Conservation (phyloP, 2,113 vertebrate genomes). For the Paraplagusia blochii region DNA sequence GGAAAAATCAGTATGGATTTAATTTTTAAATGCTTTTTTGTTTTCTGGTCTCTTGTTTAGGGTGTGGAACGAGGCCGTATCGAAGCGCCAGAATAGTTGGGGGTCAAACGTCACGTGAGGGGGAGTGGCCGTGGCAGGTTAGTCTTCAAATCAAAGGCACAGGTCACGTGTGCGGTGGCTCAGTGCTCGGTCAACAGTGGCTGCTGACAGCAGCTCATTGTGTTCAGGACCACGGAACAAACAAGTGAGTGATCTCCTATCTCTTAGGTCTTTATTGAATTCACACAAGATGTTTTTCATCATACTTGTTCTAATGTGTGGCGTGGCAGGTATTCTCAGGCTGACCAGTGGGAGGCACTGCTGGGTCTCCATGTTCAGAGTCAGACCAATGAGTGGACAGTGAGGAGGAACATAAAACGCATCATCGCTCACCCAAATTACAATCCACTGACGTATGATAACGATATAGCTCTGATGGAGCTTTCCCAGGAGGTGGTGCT, state of each 20-base stretch:
- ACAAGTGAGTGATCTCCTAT: constrained; percentile 36
- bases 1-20: no score
- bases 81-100: constrained; percentile 67
- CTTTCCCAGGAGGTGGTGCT: constrained; percentile 56
- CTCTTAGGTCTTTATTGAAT: no score
- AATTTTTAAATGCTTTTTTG: no score
- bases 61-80: constrained; percentile 60
- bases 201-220: constrained; percentile 76
- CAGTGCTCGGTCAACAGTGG: constrained; percentile 64
- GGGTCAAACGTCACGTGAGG: constrained; percentile 49
- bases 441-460: constrained; percentile 22
- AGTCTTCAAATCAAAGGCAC: constrained; percentile 62
- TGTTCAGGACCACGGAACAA: constrained; percentile 39
- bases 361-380: constrained; percentile 81
- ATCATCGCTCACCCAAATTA: constrained; percentile 60
- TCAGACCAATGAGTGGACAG: constrained; percentile 35
- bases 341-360: constrained; percentile 76
- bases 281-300: neutral
- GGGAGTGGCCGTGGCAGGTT: constrained; percentile 78
- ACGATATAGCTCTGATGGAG: constrained; percentile 75
- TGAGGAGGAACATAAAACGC: constrained; percentile 43
- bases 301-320: no score
- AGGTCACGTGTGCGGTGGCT: constrained; percentile 68
- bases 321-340: constrained; percentile 50
- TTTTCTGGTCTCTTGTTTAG: constrained; percentile 34